phyloP scores from a whole-genome alignment of 2,113 vertebrate species.

The Epinephelus moara region DNA sequence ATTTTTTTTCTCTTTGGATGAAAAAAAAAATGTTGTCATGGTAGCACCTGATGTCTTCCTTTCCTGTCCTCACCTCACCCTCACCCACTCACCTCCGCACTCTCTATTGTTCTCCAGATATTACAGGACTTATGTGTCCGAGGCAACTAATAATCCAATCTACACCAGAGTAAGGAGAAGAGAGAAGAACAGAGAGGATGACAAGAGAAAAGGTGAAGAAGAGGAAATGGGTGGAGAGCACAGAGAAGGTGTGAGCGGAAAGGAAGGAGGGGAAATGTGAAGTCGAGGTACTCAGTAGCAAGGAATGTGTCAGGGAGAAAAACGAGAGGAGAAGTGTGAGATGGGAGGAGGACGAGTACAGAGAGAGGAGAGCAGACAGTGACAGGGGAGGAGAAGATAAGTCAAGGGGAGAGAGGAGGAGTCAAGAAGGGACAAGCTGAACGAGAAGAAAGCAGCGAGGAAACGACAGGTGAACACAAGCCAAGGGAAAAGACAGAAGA shows the following conservation, averaged over 20 bases:
- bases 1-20: slow-evolving; percentile 3
- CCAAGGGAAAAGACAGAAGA: slow-evolving; percentile 5
- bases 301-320: slow-evolving; percentile 21
- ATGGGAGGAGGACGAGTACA: slow-evolving; percentile 8
- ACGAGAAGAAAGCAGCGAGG: slow-evolving; percentile 5
- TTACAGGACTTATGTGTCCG: slow-evolving; percentile 6
- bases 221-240: background rate
- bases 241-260: slow-evolving; percentile 17
- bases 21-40: slow-evolving; percentile 48
- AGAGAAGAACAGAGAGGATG: background rate
- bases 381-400: slow-evolving; percentile 40
- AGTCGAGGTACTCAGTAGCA: slow-evolving; percentile 24
- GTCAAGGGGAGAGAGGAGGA: slow-evolving; percentile 28
- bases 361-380: slow-evolving; percentile 31
- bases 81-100: slow-evolving; percentile 9
- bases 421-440: slow-evolving; percentile 19
- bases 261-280: slow-evolving; percentile 1
- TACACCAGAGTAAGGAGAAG: background rate
- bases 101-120: slow-evolving; percentile 34
- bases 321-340: background rate
- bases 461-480: slow-evolving; percentile 39
- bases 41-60: slow-evolving; percentile 37
- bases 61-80: slow-evolving; percentile 35
- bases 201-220: background rate
- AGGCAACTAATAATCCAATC: slow-evolving; percentile 34